Evolutionary conservation across 2,888 invertebrate species (phyloP), one percentile per base, ranked within the genome.

Genomic region (Drosophila prostipennis): DNA sequence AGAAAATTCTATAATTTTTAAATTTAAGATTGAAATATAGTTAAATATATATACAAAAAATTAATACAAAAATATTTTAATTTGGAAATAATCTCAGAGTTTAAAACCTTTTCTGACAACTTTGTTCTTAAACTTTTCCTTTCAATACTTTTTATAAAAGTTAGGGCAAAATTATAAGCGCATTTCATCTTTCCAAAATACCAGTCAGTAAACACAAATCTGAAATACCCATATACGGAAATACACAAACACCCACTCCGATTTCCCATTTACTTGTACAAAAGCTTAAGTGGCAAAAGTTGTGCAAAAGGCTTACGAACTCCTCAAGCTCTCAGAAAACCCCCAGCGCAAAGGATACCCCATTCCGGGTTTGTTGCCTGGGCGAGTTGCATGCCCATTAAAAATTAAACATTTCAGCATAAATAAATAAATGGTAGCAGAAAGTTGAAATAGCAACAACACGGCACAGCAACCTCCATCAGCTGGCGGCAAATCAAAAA

Each of bases 261-360:
- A 7, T 46, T 51, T 13, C 26, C 56, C 70, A 77, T 73, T 84
- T 73, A 78, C 77, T 77, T 72, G 77, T 67, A 77, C 72, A 71
- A 84, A 74, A 65, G 87, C 87, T 87, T 84, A 78, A 84, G 85
- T 84, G 87, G 87, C 72, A 87, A 87, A 82, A 82, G 85, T 87
- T 82, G 82, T 79, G 87, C 82, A 53, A 81, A 85, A 81, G 81
- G 81, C 83, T 85, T 85, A 82, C 80, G 74, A 87, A 76, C 72
- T 86, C 76, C 70, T 72, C 59, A 54, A 69, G 68, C 79, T 75
- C 45, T 49, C 40, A 55, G 60, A 26, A 37, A n/a, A 32, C 37
- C 36, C 48, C 53, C 19, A 29, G 45, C 19, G 19, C 10, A 32
- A 34, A 48, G 34, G 16, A 39, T 26, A 34, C 43, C 36, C 40